These are phyloP conservation scores for Octodon degus DNA, from an alignment of 2,113 vertebrate genomes.

Conservation along the genomic window DNA sequence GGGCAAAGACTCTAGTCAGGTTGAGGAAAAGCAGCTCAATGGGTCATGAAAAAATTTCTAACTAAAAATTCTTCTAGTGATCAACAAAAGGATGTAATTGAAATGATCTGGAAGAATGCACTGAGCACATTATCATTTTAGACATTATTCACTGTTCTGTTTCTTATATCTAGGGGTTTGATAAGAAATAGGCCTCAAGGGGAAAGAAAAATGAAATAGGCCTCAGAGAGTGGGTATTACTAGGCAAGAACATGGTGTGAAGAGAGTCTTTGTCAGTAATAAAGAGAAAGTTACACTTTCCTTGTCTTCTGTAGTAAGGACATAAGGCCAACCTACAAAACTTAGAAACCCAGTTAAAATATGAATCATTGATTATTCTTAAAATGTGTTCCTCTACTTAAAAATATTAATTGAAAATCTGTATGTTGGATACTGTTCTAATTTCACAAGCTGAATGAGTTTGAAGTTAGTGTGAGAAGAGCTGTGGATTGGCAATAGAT, in stretches of 20 bases:
- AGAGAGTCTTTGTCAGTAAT: background rate
- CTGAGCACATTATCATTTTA: background rate
- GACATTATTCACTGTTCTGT: conserved; percentile 9
- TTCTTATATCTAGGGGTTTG: background rate
- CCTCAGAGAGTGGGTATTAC: background rate
- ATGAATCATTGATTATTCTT: conserved; percentile 13
- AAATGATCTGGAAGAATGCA: background rate
- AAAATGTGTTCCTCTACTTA: conserved; percentile 34
- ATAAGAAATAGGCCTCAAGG: background rate
- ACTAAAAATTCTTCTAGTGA: background rate
- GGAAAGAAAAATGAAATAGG: background rate
- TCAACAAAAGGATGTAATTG: background rate
- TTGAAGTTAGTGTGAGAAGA: background rate
- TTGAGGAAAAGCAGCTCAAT: background rate
- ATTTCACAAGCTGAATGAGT: background rate
- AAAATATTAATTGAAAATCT: conserved; percentile 37
- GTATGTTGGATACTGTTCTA: background rate
- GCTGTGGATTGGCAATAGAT: background rate
- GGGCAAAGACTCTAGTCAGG: background rate
- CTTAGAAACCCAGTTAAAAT: conserved; percentile 45
- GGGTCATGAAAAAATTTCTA: background rate
- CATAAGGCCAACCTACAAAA: background rate
- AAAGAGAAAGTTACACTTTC: background rate
- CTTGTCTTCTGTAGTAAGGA: background rate
- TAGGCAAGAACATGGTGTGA: background rate